Evolutionary conservation across 2,797 vertebrate species (phyloP), one percentile per base, ranked within the genome.

Genomic region (Premnoplex brunnescens): DNA sequence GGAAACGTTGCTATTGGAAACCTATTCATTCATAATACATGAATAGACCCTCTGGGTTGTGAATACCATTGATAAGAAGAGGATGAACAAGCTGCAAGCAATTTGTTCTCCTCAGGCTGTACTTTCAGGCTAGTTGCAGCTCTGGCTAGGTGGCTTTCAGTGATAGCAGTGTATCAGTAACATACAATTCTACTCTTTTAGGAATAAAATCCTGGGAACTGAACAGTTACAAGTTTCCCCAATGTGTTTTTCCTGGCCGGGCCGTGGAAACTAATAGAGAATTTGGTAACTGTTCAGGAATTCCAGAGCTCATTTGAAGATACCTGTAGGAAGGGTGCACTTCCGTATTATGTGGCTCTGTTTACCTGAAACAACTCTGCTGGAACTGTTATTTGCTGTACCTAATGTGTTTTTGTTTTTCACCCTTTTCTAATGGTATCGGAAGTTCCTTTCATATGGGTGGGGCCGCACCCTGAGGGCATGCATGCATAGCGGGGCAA

Each of bases 1-100:
- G 88, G 93, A 97, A 96, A 90, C 54, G 97, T 98, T 97, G 97
- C 98, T 92, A 87, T 94, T 97, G 97, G 97, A 98, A 98, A 98
- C 97, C 96, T 96, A 80, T 96, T 98, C 97, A 98, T 98, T 98
- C 96, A 97, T 94, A 96, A 97, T 96, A 91, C 85, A 91, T 97
- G 96, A 96, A 92, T 97, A 77, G 97, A 96, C 96, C 95, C 96
- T 96, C 74, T 91, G 93, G 92, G 81, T 97, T 94, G 93, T 93
- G 94, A 96, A 95, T 94, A 85, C 95, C 85, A 68, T 69, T 94
- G 96, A 97, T 97, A 89, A 93, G 90, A 88, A 30, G 88, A 84
- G 92, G 92, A 90, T 80, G 80, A 93, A 96, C 77, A 81, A 79
- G 64, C 79, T 92, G 86, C 34, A 49, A 85, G 89, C 85, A 58